Percentiles rank a stretch among this genome's conserved stretches.
Conservation (phyloP, 2,888 invertebrate genomes). For the Lasius fuliginosus region DNA sequence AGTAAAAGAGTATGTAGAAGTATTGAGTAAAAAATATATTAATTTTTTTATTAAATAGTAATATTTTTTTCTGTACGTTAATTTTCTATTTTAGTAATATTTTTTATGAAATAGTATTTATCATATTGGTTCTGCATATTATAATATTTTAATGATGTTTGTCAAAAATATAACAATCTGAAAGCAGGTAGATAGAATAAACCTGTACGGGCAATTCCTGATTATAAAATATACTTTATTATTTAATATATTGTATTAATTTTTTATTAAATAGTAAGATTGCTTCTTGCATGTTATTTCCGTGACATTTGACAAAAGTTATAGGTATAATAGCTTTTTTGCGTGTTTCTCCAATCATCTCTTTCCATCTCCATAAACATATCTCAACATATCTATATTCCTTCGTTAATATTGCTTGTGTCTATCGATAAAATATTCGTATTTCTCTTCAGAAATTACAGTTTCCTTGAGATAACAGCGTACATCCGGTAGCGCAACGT, state of each 20-base stretch:
- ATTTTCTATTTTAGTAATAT: too few species aligned
- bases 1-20: too few species aligned
- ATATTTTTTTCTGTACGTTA: too few species aligned
- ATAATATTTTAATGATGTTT: too few species aligned
- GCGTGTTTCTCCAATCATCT: neutral
- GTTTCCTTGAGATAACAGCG: conserved; percentile 18
- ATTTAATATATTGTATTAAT: neutral
- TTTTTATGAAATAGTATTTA: too few species aligned
- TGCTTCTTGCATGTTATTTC: neutral
- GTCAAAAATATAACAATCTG: too few species aligned
- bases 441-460: neutral
- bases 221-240: too few species aligned
- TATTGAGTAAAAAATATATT: neutral
- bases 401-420: neutral
- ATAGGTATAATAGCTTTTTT: neutral
- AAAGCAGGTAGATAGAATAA: too few species aligned
- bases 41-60: neutral
- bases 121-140: too few species aligned
- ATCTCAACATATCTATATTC: neutral
- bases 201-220: too few species aligned
- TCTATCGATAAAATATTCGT: neutral
- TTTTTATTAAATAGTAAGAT: neutral
- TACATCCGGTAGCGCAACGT: conserved; percentile 17
- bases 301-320: neutral
- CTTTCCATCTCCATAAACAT: neutral